Percentiles rank a stretch among this genome's conserved stretches.
Conservation (phyloP, 2,113 vertebrate species). For the human (Homo sapiens) region GRCh38 chr4:78539501-78540000, state of each 20-base stretch:
- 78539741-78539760: neutral
- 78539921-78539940: neutral
- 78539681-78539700: neutral
- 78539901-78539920: neutral
- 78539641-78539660: neutral
- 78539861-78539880: neutral
- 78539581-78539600: neutral
- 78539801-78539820: neutral
- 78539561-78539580: neutral
- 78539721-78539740: neutral
- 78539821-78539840: neutral
- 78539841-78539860: neutral
- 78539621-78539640: neutral
- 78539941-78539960: neutral
- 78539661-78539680: neutral
- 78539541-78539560: neutral
- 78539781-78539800: neutral
- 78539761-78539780: neutral
- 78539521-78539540: neutral
- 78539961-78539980: conserved; percentile 1
- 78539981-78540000: neutral
- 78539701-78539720: neutral
- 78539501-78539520: neutral
- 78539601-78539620: neutral
- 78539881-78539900: conserved; percentile 23